phyloP scores from a whole-genome alignment of 2,113 vertebrate species.

The human region GRCh38 chr2:231156001-231156500 shows the following conservation, averaged over 20 bases:
- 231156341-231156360: not conserved
- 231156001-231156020: not conserved
- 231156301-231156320: not conserved
- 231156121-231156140: not conserved
- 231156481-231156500: not conserved
- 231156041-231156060: not conserved
- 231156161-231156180: not conserved
- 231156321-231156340: not conserved
- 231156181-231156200: not conserved
- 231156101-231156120: not conserved
- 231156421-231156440: not conserved
- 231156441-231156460: not conserved
- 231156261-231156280: not conserved
- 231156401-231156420: not conserved
- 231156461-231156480: not conserved
- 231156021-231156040: not conserved
- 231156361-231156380: not conserved
- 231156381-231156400: not conserved
- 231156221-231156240: not conserved
- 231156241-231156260: not conserved
- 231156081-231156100: not conserved
- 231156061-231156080: constrained; percentile 13
- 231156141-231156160: not conserved
- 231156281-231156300: not conserved
- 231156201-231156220: not conserved